Evolutionary conservation across 2,113 vertebrate genomes (phyloP), one percentile per base, ranked within the genome.

Genomic region (Petrocephalus zakoni): DNA sequence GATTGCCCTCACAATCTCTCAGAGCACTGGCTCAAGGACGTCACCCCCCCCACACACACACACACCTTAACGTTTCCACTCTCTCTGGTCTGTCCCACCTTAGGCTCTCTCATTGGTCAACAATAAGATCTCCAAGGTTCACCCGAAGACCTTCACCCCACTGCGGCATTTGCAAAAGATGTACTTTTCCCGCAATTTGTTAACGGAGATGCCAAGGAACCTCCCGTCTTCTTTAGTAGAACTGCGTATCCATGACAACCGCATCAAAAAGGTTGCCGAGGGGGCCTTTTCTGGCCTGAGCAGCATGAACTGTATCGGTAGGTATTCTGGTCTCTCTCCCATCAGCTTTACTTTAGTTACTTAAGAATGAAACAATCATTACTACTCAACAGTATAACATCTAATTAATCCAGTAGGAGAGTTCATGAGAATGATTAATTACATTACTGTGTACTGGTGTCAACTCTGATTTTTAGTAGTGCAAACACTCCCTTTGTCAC

Each of bases 281-380:
- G 96, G 95, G 5, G 93, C 96, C 53, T 98, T 98, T 89, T 93
- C 95, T 0, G 96, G 96, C 56, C 95, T 98, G 88, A 87, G 87
- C 92, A 96, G 90, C 91, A 96, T 98, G 96, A 97, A 98, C 93
- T 97, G 97, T 94, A 97, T 98, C 88, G 97, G 97, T 98, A 88
- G 94, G 96, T 47, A 19, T 47, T 29, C 37, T 55, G 46, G 5
- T 84, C 75, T 19, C n/a, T 17, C 8, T 22, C 46, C 1, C 29
- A 6, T 25, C 84, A 6, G 37, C 84, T 86, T 29, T n/a, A 55
- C 19, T 55, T 22, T 22, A 22, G 37, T 22, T 83, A 21, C 21
- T n/a, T 49, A 2, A n/a, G 72, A 42, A 17, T 78, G 34, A 42
- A 78, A 42, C 72, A 78, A 42, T 78, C 34, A 78, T 78, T 78